Evolutionary conservation across 2,888 invertebrate species (phyloP).

Genomic region (Agriopis leucophaearia): DNA sequence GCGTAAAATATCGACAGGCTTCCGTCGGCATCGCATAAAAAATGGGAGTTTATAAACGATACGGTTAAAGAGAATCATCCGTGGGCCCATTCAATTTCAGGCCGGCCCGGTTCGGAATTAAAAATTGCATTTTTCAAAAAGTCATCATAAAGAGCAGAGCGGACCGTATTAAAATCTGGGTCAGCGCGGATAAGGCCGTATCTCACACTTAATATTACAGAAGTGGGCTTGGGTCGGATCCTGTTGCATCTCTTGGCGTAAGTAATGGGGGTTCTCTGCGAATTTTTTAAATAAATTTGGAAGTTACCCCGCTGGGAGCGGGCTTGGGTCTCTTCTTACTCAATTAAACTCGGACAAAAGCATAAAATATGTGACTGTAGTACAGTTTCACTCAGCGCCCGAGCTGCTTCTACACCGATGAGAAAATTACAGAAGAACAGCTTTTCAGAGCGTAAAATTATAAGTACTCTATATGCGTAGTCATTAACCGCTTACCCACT

Average conservation of each 20-base stretch:
- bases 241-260: slow-evolving; percentile 75
- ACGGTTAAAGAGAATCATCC: slow-evolving; percentile 79
- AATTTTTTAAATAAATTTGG: slow-evolving; percentile 80
- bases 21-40: slow-evolving; percentile 78
- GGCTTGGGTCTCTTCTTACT: slow-evolving; percentile 75
- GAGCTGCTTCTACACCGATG: neutral
- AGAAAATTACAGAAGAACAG: neutral
- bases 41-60: slow-evolving; percentile 81
- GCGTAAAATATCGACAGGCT: slow-evolving; percentile 80
- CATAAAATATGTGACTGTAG: slow-evolving; percentile 83
- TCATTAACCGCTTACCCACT: too few relatives aligned
- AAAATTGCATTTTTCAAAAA: slow-evolving; percentile 85
- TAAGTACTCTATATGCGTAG: neutral
- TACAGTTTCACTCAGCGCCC: slow-evolving; percentile 72
- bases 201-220: slow-evolving; percentile 83
- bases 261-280: slow-evolving; percentile 80
- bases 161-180: slow-evolving; percentile 79
- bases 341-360: slow-evolving; percentile 83
- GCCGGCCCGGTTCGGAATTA: slow-evolving; percentile 73
- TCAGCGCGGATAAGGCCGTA: slow-evolving; percentile 79
- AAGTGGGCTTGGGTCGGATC: slow-evolving; percentile 67
- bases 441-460: neutral
- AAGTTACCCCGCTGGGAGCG: slow-evolving; percentile 80
- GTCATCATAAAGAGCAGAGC: slow-evolving; percentile 83
- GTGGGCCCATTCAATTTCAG: slow-evolving; percentile 68